Evolutionary conservation across 1,140 invertebrate genomes (phyloP).

Genomic region (Penaeus japonicus): DNA sequence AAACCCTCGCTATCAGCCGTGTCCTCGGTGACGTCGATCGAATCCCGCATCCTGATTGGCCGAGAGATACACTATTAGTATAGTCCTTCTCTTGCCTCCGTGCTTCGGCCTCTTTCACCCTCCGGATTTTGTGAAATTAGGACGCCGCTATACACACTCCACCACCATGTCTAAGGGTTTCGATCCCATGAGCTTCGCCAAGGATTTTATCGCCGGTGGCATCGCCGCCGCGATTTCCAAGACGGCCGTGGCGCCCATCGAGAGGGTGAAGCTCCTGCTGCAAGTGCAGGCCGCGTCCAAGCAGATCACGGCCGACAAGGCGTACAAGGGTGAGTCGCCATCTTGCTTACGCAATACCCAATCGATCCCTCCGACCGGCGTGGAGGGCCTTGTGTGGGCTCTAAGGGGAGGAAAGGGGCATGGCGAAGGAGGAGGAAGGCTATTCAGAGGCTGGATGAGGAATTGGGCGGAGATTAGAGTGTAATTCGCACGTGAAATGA

Average conservation of each 20-base stretch:
- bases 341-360: slow-evolving; percentile 10
- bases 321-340: slow-evolving; percentile 78
- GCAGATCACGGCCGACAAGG: slow-evolving; percentile 80
- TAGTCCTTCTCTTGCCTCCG: not conserved
- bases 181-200: slow-evolving; percentile 75
- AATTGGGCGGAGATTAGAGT: no score
- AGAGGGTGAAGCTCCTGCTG: slow-evolving; percentile 91
- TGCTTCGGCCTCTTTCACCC: slow-evolving; percentile 52
- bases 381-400: not conserved
- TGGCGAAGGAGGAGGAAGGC: no score
- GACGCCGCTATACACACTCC: slow-evolving; percentile 31
- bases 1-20: not conserved
- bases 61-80: slow-evolving; percentile 15
- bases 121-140: slow-evolving; percentile 38
- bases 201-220: slow-evolving; percentile 88
- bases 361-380: not conserved
- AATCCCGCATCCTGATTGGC: slow-evolving; percentile 31
- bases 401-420: not conserved
- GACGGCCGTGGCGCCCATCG: slow-evolving; percentile 88
- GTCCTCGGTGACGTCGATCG: slow-evolving; percentile 9
- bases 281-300: slow-evolving; percentile 88
- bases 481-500: no score
- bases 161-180: slow-evolving; percentile 57
- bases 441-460: no score
- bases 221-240: slow-evolving; percentile 90